Base-by-base conservation (phyloP, 2,797 vertebrate species). In the Chromis chromis region DNA sequence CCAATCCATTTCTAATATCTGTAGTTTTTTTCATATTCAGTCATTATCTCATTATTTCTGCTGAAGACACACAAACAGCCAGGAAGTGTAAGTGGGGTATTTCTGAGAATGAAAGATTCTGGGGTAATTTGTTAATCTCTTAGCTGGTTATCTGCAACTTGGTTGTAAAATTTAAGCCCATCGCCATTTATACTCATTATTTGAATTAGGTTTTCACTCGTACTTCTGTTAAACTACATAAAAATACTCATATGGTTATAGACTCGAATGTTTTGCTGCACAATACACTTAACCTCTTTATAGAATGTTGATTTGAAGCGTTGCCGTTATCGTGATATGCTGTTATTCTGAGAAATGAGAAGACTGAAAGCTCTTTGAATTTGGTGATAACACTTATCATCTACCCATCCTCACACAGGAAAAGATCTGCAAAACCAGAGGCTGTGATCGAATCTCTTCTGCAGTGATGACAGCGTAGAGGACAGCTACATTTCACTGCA, bases 401-500 rank as follows among this genome's bases (percentile, higher is more conserved):
- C 9, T 6, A 4, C 11, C 7, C 59, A 87, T 94, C 92, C 91
- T 88, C 76, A 65, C 66, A 86, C 95, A 99, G 98, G 94, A 99
- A 99, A 94, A 96, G 97, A 85, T 97, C 98, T 36, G 93, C 96
- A 79, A 97, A 97, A 87, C 96, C 96, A 66, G 97, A 97, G 72
- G 93, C 96, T 11, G 96, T 94, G 83, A 96, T 98, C 81, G 97
- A 99, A 78, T 98, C 98, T 52, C 95, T 99, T 81, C 96, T 99
- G 90, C 97, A 99, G 89, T 99, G 94, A 96, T 82, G 58, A 69
- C 21, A n/a, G 19, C 3, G n/a, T 21, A 24, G 13, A 52, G 16
- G 17, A 63, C 33, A 42, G 19, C 54, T 46, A 52, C 28, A 10
- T 64, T 56, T 53, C 61, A 53, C 59, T 70, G 59, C 56, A 72